Evolutionary conservation across 2,888 invertebrate species (phyloP), one percentile per base, ranked within the genome.

Genomic region (Rosalia funebris): DNA sequence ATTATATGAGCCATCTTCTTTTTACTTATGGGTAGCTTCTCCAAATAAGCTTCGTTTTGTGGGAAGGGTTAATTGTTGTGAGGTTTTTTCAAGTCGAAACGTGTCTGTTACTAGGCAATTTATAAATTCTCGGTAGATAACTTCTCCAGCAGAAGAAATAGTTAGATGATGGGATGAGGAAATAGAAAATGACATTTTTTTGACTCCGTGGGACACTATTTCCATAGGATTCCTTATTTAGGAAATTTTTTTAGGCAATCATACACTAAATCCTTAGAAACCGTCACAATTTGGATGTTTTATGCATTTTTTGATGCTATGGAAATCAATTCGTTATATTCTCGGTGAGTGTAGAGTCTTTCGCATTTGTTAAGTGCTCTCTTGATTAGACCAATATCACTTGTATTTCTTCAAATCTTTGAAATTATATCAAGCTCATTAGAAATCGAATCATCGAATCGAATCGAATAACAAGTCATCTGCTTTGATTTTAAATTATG

Each of bases 331-430:
- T 34, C 34, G 11, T 2, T 34, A 34, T 34, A n/a, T 34, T 34
- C 34, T n/a, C 10, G 34, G 2, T 7, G 5, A 34, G 34, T n/a
- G 11, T 34, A 34, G 11, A 34, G 34, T n/a, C 11, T 34, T 11
- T 34, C 11, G 11, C 5, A 2, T 34, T 34, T 34, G 11, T 34
- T 34, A 34, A 34, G 34, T 34, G 34, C 34, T n/a, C 11, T 34
- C 11, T 34, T 34, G 11, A 34, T 34, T n/a, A 34, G 10, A 34
- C 34, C 34, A 11, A 34, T 7, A 11, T 34, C 34, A n/a, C 7
- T 37, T 37, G 37, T 37, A 37, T 37, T 37, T 37, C 37, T 11
- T 37, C 37, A 12, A 37, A 37, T 37, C 37, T 37, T 37, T 37
- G n/a, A 37, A 9, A 1, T 37, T 37, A n/a, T 7, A 37, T 1